Evolutionary conservation across 2,888 invertebrate genomes (phyloP).

Genomic region (Lumbricus terrestris): DNA sequence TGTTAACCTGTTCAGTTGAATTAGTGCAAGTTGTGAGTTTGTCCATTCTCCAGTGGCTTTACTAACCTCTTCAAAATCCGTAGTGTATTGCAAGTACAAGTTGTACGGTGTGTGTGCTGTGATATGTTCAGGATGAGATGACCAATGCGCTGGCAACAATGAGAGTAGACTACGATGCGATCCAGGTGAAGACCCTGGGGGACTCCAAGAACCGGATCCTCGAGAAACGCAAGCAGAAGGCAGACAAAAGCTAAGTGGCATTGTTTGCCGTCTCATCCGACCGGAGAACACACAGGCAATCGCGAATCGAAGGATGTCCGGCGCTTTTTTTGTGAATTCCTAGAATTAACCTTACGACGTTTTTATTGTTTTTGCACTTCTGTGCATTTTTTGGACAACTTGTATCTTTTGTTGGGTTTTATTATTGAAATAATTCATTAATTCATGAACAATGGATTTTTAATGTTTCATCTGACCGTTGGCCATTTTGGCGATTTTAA

Average conservation of each 20-base stretch:
- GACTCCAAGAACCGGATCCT: constrained; percentile 89
- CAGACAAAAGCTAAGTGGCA: not conserved
- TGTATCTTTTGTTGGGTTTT: constrained; percentile 4
- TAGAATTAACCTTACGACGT: not conserved
- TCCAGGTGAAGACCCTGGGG: constrained; percentile 89
- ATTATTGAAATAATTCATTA: not conserved
- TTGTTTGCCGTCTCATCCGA: not conserved
- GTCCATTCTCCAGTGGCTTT: no score
- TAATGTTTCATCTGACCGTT: not conserved
- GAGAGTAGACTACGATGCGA: constrained; percentile 90
- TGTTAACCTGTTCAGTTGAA: not conserved
- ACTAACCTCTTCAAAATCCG: no score
- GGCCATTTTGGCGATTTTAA: not conserved
- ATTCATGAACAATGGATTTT: not conserved
- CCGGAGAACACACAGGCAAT: not conserved
- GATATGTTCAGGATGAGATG: constrained; percentile 79
- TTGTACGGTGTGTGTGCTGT: not conserved
- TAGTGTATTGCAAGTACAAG: not conserved
- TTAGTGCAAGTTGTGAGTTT: no score
- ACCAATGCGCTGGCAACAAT: constrained; percentile 94
- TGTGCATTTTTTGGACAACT: not conserved
- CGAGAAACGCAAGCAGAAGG: constrained; percentile 69
- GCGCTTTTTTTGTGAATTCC: not conserved
- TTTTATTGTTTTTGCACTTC: not conserved
- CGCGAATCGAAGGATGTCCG: not conserved